These are phyloP conservation scores for Phalera bucephala DNA, from an alignment of 2,888 invertebrate species.

Conservation along the genomic window DNA sequence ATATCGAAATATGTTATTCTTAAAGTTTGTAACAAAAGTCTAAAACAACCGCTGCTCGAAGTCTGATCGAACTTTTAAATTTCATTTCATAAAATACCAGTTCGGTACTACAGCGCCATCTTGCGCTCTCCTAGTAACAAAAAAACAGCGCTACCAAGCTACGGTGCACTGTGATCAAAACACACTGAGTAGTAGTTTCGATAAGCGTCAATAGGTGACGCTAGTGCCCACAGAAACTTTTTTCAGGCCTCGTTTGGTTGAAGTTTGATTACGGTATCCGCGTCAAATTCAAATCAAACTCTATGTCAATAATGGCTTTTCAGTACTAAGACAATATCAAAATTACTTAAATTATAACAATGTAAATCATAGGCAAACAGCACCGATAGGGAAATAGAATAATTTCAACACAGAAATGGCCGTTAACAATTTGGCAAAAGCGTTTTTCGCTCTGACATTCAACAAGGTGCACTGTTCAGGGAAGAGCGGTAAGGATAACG, in stretches of 20 bases:
- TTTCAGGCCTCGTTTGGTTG: too few relatives aligned
- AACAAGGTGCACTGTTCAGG: conserved; percentile 51
- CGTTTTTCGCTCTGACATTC: conserved; percentile 50
- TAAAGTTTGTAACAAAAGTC: too few relatives aligned
- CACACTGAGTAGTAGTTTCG: neutral
- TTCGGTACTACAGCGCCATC: too few relatives aligned
- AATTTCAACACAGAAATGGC: conserved; percentile 44
- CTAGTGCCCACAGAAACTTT: neutral
- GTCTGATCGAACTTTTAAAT: too few relatives aligned
- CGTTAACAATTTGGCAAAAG: conserved; percentile 51
- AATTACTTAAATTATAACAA: conserved; percentile 44
- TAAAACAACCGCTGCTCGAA: too few relatives aligned
- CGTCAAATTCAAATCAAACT: conserved; percentile 34
- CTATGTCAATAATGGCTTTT: conserved; percentile 47
- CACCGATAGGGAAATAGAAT: conserved; percentile 15
- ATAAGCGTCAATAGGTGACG: conserved; percentile 9
- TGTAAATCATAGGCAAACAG: conserved; percentile 35
- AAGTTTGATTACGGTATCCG: too few relatives aligned
- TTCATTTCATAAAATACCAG: too few relatives aligned
- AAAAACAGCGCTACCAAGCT: neutral
- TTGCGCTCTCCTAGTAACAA: neutral
- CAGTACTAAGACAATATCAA: conserved; percentile 23
- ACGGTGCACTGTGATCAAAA: neutral
- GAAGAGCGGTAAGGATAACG: conserved; percentile 56
- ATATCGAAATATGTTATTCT: too few relatives aligned